Evolutionary conservation across 2,888 invertebrate genomes (phyloP), one percentile per base, ranked within the genome.

Genomic region (Serripes groenlandicus): DNA sequence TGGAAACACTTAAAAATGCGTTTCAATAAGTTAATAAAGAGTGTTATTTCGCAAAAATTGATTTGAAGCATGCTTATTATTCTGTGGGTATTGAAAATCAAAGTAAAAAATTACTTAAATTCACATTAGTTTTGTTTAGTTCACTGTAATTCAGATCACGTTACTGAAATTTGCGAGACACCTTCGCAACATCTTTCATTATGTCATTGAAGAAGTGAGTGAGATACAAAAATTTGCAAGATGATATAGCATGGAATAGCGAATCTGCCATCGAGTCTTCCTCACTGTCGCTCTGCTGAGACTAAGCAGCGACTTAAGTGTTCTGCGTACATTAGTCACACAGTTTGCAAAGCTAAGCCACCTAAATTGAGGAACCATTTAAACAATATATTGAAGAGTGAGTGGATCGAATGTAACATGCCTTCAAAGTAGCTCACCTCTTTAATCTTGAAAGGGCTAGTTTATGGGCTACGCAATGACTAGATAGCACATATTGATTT

Each of bases 331-430:
- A 69, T 79, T 79, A 60, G 79, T n/a, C n/a, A n/a, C n/a, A n/a
- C n/a, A n/a, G n/a, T n/a, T 66, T 70, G 75, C 35, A 79, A 75
- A 79, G 60, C 78, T 78, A 1, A 78, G 68, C 76, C 76, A 72
- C 58, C 75, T 21, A 26, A 69, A 28, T 56, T 75, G 68, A 42
- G 68, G 69, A 71, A 49, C 54, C 75, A 49, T 62, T 80, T 75
- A 62, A 64, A 52, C n/a, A 70, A 70, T 37, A 70, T 26, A 34
- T 71, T 75, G 42, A 75, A 80, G 26, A 54, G 64, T 21, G 75
- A 64, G 37, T 80, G 70, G 4, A 75, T 23, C 34, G 79, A 18
- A 52, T 74, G 75, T 1, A 75, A 42, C 71, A 75, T 75, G 28
- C 54, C 68, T 37, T 79, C 75, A 52, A 69, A 79, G 28, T 74